These are phyloP conservation scores for Protodeltote pygarga DNA, from an alignment of 2,888 invertebrate species.

Conservation along the genomic window DNA sequence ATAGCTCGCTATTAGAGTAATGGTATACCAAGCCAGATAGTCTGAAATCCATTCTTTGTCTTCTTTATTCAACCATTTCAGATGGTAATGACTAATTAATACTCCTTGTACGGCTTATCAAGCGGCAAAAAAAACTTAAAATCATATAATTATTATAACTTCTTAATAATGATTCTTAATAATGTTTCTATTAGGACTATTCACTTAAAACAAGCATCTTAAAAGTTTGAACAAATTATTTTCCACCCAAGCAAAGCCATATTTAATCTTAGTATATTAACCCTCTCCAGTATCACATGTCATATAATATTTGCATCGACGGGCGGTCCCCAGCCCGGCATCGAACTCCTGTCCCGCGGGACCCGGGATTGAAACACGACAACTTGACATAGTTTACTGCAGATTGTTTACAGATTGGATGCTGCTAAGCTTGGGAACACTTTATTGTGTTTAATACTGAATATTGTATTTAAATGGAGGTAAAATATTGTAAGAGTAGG, in stretches of 20 bases:
- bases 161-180: no score
- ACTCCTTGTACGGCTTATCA: no score
- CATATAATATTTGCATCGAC: slow-evolving; percentile 44
- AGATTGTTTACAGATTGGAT: slow-evolving; percentile 48
- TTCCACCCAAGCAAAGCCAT: no score
- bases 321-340: slow-evolving; percentile 42
- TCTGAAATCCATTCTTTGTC: no score
- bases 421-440: slow-evolving; percentile 34
- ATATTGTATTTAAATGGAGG: slow-evolving; percentile 4
- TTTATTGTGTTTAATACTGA: slow-evolving; percentile 21
- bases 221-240: neutral
- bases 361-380: slow-evolving; percentile 50
- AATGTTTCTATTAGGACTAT: no score
- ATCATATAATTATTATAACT: no score
- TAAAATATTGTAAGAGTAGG: neutral
- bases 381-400: slow-evolving; percentile 51
- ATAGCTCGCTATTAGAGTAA: no score
- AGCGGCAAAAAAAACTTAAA: no score
- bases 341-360: slow-evolving; percentile 44
- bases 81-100: no score
- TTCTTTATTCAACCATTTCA: no score
- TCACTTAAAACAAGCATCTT: no score
- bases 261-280: slow-evolving; percentile 4
- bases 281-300: slow-evolving; percentile 34
- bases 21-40: no score